These are phyloP conservation scores for Dufourea novaeangliae DNA, from an alignment of 1,140 invertebrate species.

Conservation along the genomic window DNA sequence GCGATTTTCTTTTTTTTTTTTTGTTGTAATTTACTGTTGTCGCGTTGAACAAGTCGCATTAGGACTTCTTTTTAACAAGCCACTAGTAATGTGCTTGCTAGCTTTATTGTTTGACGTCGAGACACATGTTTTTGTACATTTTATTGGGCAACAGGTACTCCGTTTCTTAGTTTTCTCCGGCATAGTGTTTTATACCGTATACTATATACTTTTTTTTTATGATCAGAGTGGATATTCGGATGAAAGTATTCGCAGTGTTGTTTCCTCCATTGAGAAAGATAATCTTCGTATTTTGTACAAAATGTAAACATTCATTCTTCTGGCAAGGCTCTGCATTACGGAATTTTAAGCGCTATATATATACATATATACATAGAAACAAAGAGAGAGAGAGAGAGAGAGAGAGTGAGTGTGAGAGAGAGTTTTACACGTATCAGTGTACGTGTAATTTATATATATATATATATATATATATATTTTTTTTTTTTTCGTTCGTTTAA, in stretches of 20 bases:
- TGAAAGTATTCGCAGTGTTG: constrained; percentile 36
- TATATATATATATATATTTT: too few relatives aligned
- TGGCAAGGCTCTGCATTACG: constrained; percentile 39
- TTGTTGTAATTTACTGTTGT: not conserved
- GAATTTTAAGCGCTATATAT: constrained; percentile 43
- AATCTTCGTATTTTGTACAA: constrained; percentile 53
- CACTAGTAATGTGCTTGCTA: constrained; percentile 3
- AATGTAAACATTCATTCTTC: constrained; percentile 56
- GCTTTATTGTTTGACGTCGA: constrained; percentile 29
- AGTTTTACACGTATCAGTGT: constrained; percentile 31
- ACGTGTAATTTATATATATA: constrained; percentile 35
- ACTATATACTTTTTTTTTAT: constrained; percentile 30
- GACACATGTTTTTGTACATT: constrained; percentile 26
- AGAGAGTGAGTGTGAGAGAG: constrained; percentile 30
- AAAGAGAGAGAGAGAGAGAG: constrained; percentile 19
- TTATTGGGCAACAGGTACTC: constrained; percentile 24
- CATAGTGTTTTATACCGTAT: constrained; percentile 36
- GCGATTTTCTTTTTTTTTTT: constrained; percentile 3
- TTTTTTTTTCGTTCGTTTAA: constrained; percentile 50
- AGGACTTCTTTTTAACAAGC: constrained; percentile 16
- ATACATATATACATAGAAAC: constrained; percentile 11
- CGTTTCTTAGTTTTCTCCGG: constrained; percentile 26
- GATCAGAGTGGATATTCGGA: constrained; percentile 38
- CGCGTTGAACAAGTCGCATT: not conserved
- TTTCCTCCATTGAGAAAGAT: constrained; percentile 31